A percentile compares a stretch with the other conserved stretches of the same genome.
phyloP scores from a whole-genome alignment of 2,888 invertebrate species.

The Malthinus flaveolus region DNA sequence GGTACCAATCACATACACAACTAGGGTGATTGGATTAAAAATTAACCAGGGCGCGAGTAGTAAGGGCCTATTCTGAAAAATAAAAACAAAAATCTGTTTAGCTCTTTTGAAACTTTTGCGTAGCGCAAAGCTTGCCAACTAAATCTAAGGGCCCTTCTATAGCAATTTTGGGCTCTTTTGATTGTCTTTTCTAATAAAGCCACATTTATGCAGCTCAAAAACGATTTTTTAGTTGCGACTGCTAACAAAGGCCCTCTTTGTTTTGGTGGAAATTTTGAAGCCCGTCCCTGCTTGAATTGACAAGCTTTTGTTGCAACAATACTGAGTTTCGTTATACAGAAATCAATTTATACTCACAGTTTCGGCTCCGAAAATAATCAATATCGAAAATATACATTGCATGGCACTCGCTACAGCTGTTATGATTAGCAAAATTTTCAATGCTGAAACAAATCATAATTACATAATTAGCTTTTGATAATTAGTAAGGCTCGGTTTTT shows the following conservation, averaged over 20 bases:
- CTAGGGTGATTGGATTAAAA: conserved; percentile 45
- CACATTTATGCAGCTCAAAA: too few relatives aligned
- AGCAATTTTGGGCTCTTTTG: too few relatives aligned
- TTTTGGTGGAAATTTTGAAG: too few relatives aligned
- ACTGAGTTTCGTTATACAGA: too few relatives aligned
- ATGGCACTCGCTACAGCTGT: conserved; percentile 45
- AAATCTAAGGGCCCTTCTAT: neutral
- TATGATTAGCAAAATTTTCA: conserved; percentile 44
- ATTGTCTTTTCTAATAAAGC: neutral
- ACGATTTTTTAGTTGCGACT: too few relatives aligned
- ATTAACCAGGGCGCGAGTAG: conserved; percentile 49
- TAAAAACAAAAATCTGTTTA: neutral
- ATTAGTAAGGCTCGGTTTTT: too few relatives aligned
- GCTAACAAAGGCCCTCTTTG: too few relatives aligned
- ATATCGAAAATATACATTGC: conserved; percentile 48
- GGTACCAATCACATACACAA: conserved; percentile 44
- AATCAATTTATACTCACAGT: conserved; percentile 42
- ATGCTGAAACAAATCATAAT: conserved; percentile 39
- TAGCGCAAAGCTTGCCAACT: too few relatives aligned
- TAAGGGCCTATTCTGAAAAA: conserved; percentile 49
- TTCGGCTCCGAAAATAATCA: conserved; percentile 51
- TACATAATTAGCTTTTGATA: conserved; percentile 8
- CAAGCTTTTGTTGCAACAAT: too few relatives aligned
- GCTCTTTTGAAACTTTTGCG: too few relatives aligned
- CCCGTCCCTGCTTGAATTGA: too few relatives aligned